Percentiles rank a stretch among this genome's conserved stretches.
Evolutionary conservation across 2,888 invertebrate genomes (phyloP).

Genomic region (Caenorhabditis sp.): DNA sequence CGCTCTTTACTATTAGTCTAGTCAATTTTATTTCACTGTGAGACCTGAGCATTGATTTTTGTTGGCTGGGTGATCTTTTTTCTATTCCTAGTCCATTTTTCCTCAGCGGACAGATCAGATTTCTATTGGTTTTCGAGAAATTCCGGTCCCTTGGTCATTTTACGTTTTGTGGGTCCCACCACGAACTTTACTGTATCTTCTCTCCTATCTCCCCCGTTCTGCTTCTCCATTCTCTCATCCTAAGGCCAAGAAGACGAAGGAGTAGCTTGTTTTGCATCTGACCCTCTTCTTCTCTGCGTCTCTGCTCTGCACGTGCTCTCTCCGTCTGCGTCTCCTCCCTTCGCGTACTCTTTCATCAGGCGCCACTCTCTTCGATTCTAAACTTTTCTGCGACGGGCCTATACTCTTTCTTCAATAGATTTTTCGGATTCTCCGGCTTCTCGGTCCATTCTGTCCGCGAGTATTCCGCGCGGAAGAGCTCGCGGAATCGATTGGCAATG

Average conservation of each 20-base stretch:
- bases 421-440: neutral
- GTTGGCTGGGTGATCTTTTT: constrained; percentile 4
- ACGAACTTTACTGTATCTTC: constrained; percentile 1
- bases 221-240: neutral
- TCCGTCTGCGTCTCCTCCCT: neutral
- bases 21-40: neutral
- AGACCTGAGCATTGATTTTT: neutral
- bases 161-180: too few relatives aligned
- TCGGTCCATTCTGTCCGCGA: too few relatives aligned
- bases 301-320: neutral
- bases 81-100: too few relatives aligned
- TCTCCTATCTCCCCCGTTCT: neutral
- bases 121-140: constrained; percentile 1
- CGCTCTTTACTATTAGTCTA: too few relatives aligned
- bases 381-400: too few relatives aligned
- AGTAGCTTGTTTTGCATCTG: constrained; percentile 47
- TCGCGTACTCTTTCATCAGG: neutral
- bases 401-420: neutral
- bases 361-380: constrained; percentile 6
- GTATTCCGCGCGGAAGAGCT: too few relatives aligned
- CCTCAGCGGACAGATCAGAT: constrained; percentile 8
- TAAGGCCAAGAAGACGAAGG: constrained; percentile 5
- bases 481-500: too few relatives aligned
- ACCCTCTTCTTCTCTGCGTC: constrained; percentile 21
- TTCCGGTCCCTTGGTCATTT: too few relatives aligned